phyloP scores from a whole-genome alignment of 2,888 invertebrate species.

The Dioctria rufipes region DNA sequence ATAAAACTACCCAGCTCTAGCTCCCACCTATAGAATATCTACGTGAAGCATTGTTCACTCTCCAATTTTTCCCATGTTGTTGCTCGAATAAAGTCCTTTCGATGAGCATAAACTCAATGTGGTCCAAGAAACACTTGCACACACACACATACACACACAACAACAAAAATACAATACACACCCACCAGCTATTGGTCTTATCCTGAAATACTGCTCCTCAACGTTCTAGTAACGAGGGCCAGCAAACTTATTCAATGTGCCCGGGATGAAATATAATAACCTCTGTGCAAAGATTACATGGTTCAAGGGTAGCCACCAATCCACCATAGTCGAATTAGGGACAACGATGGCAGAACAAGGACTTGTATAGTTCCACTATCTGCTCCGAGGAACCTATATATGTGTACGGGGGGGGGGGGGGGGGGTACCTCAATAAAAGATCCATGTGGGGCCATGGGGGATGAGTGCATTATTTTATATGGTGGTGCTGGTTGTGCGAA shows the following conservation, averaged over 20 bases:
- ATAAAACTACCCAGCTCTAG: not conserved
- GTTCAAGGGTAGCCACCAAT: not conserved
- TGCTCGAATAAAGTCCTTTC: not conserved
- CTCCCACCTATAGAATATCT: not conserved
- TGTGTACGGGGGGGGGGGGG: too few species aligned
- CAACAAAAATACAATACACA: too few species aligned
- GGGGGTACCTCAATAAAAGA: not conserved
- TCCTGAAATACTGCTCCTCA: slow-evolving; percentile 10
- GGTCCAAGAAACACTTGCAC: not conserved
- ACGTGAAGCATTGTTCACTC: not conserved
- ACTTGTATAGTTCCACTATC: slow-evolving; percentile 27
- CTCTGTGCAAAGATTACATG: slow-evolving; percentile 51
- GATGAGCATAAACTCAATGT: not conserved
- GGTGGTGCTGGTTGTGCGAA: slow-evolving; percentile 34
- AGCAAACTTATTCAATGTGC: slow-evolving; percentile 47
- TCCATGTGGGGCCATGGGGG: not conserved
- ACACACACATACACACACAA: not conserved
- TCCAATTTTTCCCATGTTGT: not conserved
- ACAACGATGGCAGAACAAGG: slow-evolving; percentile 26
- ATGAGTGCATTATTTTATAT: slow-evolving; percentile 45
- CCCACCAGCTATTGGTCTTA: not conserved
- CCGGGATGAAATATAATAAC: slow-evolving; percentile 57
- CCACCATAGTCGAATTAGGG: slow-evolving; percentile 12
- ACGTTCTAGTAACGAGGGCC: slow-evolving; percentile 36
- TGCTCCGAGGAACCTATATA: not conserved